These are phyloP conservation scores for Lepus oiostolus DNA, from an alignment of 2,797 vertebrate species.

Conservation along the genomic window DNA sequence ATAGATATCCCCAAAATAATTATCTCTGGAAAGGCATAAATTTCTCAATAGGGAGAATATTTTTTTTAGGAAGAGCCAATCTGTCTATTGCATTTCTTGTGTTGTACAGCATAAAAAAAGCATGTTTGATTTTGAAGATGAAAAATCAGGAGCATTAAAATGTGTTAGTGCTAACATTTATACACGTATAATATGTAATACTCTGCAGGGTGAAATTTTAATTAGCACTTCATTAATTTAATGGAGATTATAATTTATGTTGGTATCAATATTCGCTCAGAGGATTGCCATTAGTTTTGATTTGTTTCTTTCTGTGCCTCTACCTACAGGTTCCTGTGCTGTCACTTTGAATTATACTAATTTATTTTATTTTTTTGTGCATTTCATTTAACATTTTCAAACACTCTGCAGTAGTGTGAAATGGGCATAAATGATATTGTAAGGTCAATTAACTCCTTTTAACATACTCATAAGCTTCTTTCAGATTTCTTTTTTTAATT, in stretches of 20 bases:
- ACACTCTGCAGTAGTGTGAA: background rate
- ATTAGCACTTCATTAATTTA: constrained; percentile 64
- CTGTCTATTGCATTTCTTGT: background rate
- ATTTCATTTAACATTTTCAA: constrained; percentile 46
- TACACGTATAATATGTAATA: background rate
- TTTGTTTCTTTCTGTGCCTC: constrained; percentile 27
- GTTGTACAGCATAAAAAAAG: background rate
- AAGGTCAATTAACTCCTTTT: background rate
- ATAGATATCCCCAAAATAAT: background rate
- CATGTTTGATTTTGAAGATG: constrained; percentile 26
- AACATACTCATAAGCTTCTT: background rate
- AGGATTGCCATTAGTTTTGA: constrained; percentile 39
- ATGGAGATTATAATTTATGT: constrained; percentile 53
- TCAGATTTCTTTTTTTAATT: background rate
- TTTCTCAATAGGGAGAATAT: background rate
- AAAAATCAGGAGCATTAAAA: constrained; percentile 36
- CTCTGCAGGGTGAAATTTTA: constrained; percentile 35
- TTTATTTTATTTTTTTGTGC: constrained; percentile 46
- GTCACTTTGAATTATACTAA: constrained; percentile 42
- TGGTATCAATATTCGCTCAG: constrained; percentile 13
- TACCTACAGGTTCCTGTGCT: background rate
- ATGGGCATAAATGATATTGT: background rate
- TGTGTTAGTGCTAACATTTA: constrained; percentile 26
- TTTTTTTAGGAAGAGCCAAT: background rate
- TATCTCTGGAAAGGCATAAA: constrained; percentile 32